Base-by-base conservation (phyloP, 2,888 invertebrate genomes). In the Drosophila neotestacea region DNA sequence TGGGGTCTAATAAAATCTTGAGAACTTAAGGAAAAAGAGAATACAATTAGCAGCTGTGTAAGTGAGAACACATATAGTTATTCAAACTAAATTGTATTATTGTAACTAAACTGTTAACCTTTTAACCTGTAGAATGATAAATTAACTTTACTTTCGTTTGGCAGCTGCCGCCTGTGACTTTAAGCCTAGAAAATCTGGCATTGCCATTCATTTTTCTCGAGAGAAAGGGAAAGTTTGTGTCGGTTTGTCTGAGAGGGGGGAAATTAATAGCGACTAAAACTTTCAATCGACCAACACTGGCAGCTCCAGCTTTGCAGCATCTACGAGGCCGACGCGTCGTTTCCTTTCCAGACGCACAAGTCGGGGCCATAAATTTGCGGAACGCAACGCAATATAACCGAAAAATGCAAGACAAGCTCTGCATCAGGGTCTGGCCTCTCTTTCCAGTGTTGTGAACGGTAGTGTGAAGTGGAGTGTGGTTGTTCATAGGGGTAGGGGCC, bases 211-310 rank as follows among this genome's bases (percentile, higher is more conserved):
- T 84, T 79, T 67, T 81, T 62, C 42, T 32, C 44, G 46, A 22
- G 39, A 38, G 62, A 77, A 70, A 78, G 79, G 56, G 81, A 78
- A 81, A 80, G 79, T 73, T 60, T 36, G 27, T 34, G 54, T 11
- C 32, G 28, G 30, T 38, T 9, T 13, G 4, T 4, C 2, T 7
- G 22, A 4, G 11, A 4, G 9, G 47, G 42, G 78, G 44, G 16
- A 85, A 87, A 85, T 87, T 77, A 85, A 81, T 83, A 77, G 81
- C 84, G 60, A 68, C 66, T 63, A 67, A 77, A 79, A 85, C 74
- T 88, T 85, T 79, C 73, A 73, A 73, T 50, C 66, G 81, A 51
- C 34, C 44, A 44, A 48, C 41, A 54, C 63, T 72, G 61, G 50
- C 69, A 75, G 77, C 67, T 52, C 66, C 71, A 67, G 47, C 51